Conservation (phyloP, 1,140 invertebrate genomes). For the Drosophila pandora region DNA sequence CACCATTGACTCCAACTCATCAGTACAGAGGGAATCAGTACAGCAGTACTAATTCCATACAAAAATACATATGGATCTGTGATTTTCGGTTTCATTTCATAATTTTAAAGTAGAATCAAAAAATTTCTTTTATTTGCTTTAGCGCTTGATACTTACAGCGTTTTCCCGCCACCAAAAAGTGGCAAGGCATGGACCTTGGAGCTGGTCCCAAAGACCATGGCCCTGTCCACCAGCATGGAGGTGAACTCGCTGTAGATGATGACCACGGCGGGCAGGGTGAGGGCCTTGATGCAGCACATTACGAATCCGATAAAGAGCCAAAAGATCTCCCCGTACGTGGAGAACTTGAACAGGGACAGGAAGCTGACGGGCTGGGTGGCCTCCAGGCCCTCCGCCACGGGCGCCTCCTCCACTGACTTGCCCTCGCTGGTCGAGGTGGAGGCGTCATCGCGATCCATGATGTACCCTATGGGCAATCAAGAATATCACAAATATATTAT, state of each 20-base stretch:
- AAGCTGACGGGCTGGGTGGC: conserved; percentile 64
- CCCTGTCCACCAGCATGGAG: conserved; percentile 86
- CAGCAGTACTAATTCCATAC: too few relatives aligned
- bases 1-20: too few relatives aligned
- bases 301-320: conserved; percentile 85
- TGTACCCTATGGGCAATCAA: conserved; percentile 19
- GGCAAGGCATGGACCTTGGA: conserved; percentile 84
- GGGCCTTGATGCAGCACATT: conserved; percentile 86
- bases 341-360: conserved; percentile 86
- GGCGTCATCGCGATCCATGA: conserved; percentile 72
- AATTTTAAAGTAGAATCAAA: too few relatives aligned
- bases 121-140: neutral
- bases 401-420: conserved; percentile 56
- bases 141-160: conserved; percentile 85
- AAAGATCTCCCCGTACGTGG: conserved; percentile 86
- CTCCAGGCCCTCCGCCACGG: conserved; percentile 64
- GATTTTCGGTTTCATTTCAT: too few relatives aligned
- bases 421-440: conserved; percentile 61
- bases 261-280: conserved; percentile 88
- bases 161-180: conserved; percentile 84
- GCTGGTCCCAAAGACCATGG: conserved; percentile 76
- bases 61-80: too few relatives aligned
- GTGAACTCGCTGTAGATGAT: conserved; percentile 89
- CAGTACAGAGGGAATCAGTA: too few relatives aligned
- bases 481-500: conserved; percentile 37